These are phyloP conservation scores for Lophotriccus pileatus DNA, from an alignment of 2,797 vertebrate genomes.

Conservation along the genomic window DNA sequence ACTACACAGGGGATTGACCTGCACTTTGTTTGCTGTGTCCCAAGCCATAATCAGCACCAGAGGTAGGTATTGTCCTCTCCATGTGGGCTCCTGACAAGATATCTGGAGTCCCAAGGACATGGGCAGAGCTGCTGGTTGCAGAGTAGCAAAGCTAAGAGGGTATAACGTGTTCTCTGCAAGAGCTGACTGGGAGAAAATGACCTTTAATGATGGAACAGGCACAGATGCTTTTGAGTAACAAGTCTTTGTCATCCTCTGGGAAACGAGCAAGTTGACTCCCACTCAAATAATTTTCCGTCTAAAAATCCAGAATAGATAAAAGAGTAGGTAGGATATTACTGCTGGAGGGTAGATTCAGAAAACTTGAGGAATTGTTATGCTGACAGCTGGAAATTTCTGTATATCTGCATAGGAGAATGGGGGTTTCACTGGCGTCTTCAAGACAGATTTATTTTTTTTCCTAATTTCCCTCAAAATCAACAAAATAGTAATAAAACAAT, in stretches of 20 bases:
- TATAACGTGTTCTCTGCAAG: neutral
- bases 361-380: neutral
- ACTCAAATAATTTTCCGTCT: constrained; percentile 29
- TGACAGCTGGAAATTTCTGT: neutral
- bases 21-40: neutral
- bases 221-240: constrained; percentile 59
- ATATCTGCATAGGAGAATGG: neutral
- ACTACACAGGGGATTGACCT: neutral
- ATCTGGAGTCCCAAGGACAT: neutral
- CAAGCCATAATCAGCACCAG: neutral
- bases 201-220: constrained; percentile 46
- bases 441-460: neutral
- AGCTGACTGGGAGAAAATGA: constrained; percentile 7
- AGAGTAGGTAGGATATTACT: neutral
- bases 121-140: neutral
- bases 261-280: constrained; percentile 14
- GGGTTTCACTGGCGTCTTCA: neutral
- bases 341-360: neutral
- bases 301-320: constrained; percentile 6
- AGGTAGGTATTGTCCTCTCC: neutral
- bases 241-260: constrained; percentile 32
- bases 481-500: neutral
- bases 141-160: neutral
- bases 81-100: neutral
- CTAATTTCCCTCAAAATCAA: neutral